These are phyloP conservation scores for Drosophila seclusa DNA, from an alignment of 2,888 invertebrate species.

Conservation along the genomic window DNA sequence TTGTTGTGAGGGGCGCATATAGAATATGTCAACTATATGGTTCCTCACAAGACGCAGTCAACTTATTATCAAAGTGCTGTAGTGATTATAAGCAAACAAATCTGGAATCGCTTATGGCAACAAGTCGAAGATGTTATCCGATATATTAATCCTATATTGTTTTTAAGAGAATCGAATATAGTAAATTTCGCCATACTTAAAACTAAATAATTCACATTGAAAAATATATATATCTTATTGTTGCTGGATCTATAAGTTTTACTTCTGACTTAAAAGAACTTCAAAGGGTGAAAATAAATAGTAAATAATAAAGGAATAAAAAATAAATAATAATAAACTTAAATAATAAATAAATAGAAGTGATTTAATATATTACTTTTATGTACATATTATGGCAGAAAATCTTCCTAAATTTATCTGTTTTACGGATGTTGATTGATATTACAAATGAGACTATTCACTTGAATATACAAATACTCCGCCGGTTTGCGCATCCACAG, in stretches of 20 bases:
- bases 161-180: not conserved
- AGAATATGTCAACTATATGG: too few species aligned
- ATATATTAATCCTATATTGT: not conserved
- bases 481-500: not conserved
- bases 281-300: not conserved
- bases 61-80: constrained; percentile 24
- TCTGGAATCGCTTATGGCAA: not conserved
- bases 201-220: not conserved
- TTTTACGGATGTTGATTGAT: constrained; percentile 12
- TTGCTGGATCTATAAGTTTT: not conserved
- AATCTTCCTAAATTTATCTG: constrained; percentile 11
- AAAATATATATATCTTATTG: not conserved
- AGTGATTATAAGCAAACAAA: not conserved
- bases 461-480: constrained; percentile 10
- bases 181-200: not conserved
- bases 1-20: too few species aligned
- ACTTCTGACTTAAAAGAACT: not conserved
- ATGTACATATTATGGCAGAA: not conserved
- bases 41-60: not conserved
- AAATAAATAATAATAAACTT: too few species aligned
- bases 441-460: constrained; percentile 31
- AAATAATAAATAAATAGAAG: not conserved
- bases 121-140: not conserved
- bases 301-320: too few species aligned
- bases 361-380: not conserved